Evolutionary conservation across 2,797 vertebrate species (phyloP), one percentile per base, ranked within the genome.

Genomic region (Enteromius treurensis): DNA sequence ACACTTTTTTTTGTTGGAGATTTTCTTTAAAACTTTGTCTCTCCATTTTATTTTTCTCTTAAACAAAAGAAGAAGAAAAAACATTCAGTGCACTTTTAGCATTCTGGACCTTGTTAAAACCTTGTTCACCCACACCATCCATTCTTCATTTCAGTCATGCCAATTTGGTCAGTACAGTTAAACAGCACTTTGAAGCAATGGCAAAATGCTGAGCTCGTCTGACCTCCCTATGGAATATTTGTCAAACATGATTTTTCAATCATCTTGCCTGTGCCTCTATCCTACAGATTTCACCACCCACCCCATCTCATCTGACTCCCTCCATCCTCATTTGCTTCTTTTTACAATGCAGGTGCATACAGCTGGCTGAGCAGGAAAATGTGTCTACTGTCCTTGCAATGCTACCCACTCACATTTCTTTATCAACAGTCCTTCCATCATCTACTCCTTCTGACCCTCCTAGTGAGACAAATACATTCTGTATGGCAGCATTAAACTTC

Each of bases 351-450:
- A 74, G 58, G 67, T 40, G 32, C 42, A 45, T 67, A 62, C 74
- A 84, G 71, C 53, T 23, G 49, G 19, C 69, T 79, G 64, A 80
- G 75, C 76, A 76, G 32, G 70, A 49, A 19, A 85, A 79, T 83
- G n/a, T 55, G 82, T 70, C 68, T 88, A 71, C 73, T 83, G 49
- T 84, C 64, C 65, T 77, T 85, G 53, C 47, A 26, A 68, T 3
- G 49, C 42, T 29, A 83, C 64, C 40, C 71, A 79, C 60, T 83
- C 84, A 58, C 67, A 84, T 87, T 86, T 87, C 78, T 83, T 87
- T 70, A 79, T 67, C 58, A 69, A 67, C 29, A 79, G 80, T 23
- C 23, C 45, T 45, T 79, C 70, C 77, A 85, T 87, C 84, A 87
- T 83, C 80, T 75, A 53, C 45, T 81, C 70, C 71, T 68, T 60